Base-by-base conservation (phyloP, 2,888 invertebrate species). In the Dorcus hopei region DNA sequence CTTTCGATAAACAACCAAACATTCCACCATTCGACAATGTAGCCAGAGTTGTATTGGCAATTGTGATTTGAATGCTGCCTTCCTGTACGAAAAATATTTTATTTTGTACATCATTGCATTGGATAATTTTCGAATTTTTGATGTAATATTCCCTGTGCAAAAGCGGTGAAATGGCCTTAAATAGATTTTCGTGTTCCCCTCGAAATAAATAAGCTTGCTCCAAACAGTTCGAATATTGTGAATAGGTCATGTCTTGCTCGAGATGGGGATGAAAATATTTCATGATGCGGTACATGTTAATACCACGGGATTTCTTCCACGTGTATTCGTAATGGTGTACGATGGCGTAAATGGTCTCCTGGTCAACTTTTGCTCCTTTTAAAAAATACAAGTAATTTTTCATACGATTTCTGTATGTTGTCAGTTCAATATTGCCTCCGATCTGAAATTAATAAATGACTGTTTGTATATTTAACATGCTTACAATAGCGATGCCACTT, bases 51-150 rank as follows among this genome's bases (percentile, higher is more conserved):
- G 57, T 54, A 26, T 50, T 54, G 3, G 60, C 60, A 4, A 57
- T 51, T 14, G 53, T 54, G 8, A 67, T 60, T 26, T 57, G 57
- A 7, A 65, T 62, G 19, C 51, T 58, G 42, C 70, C 69, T 57
- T 63, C 65, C 9, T 62, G 59, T 6, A 70, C 64, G n/a, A 68
- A 59, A 19, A 51, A 68, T 23, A 70, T 33, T 6, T 58, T 65
- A 6, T 57, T 47, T 47, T 70, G 68, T 14, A 70, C 62, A 38
- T 70, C 69, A 38, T 70, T 70, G 47, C 64, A 66, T 23, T 65
- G 58, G 26, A 70, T 67, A 14, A 70, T 67, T 8, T 64, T 59
- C 0, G 68, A 63, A 19, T 65, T 65, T 23, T 63, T 63, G 9
- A 63, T 65, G 19, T 58, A 66, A 53, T 67, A 65, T 9, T 50